A percentile compares a stretch with the other conserved stretches of the same genome.
phyloP scores from a whole-genome alignment of 2,888 invertebrate species.

The Phengaris arion region DNA sequence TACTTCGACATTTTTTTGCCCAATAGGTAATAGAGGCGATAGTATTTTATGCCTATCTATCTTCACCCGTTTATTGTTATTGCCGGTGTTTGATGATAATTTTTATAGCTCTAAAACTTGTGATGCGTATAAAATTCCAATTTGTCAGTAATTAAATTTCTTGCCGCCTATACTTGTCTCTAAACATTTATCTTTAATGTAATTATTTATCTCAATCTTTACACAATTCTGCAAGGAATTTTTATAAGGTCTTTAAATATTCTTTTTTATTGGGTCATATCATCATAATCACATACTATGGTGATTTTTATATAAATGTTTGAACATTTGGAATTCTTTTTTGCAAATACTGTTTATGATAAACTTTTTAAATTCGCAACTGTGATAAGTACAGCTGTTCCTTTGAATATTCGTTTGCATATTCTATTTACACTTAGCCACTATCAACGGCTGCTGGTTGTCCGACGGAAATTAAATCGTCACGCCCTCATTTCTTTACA shows the following conservation, averaged over 20 bases:
- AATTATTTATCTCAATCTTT: constrained; percentile 8
- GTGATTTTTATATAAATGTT: no score
- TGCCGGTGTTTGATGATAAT: constrained; percentile 23
- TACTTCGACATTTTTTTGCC: constrained; percentile 36
- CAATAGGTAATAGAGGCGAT: constrained; percentile 12
- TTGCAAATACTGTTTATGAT: no score
- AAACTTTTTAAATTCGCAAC: no score
- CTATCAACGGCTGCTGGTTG: constrained; percentile 42
- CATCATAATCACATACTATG: no score
- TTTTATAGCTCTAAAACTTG: constrained; percentile 22
- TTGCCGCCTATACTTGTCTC: neutral
- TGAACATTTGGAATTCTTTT: no score
- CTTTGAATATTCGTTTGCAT: constrained; percentile 14
- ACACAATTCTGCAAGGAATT: neutral
- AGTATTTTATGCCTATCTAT: constrained; percentile 14
- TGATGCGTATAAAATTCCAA: constrained; percentile 6
- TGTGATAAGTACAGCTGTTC: neutral
- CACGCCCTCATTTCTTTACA: constrained; percentile 51
- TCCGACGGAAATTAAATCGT: constrained; percentile 59
- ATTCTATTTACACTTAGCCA: constrained; percentile 30
- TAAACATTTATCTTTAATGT: neutral
- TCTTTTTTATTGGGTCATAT: neutral
- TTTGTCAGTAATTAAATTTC: constrained; percentile 19
- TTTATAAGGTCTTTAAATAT: neutral
- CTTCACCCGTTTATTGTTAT: constrained; percentile 20